These are phyloP conservation scores for Hemithea aestivaria DNA, from an alignment of 2,888 invertebrate genomes.

Conservation along the genomic window DNA sequence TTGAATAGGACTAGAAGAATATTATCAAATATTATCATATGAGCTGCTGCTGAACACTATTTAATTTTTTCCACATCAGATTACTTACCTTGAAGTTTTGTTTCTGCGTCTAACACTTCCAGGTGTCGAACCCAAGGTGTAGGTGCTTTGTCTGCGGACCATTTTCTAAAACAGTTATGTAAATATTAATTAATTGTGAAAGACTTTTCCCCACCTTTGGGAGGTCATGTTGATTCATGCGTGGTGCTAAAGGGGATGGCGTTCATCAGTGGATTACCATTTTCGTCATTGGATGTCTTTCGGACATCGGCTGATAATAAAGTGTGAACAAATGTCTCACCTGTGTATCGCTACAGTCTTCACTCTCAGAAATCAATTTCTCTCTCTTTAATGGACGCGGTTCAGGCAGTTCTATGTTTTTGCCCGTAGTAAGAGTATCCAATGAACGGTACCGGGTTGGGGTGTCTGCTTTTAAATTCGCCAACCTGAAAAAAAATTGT, in stretches of 20 bases:
- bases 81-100: constrained; percentile 64
- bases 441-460: constrained; percentile 68
- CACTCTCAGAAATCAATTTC: constrained; percentile 29
- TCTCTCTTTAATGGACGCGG: constrained; percentile 46
- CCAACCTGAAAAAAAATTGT: constrained; percentile 30
- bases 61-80: no score
- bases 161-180: constrained; percentile 33
- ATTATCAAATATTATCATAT: not conserved
- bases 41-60: no score
- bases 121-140: constrained; percentile 55
- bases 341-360: constrained; percentile 31
- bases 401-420: constrained; percentile 41
- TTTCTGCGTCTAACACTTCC: constrained; percentile 47
- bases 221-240: no score
- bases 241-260: no score
- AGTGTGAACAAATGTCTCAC: no score
- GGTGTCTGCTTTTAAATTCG: constrained; percentile 48
- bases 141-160: constrained; percentile 60
- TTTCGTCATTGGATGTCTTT: no score
- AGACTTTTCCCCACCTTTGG: no score
- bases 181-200: not conserved
- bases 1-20: constrained; percentile 57
- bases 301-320: no score
- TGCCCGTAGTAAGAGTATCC: constrained; percentile 55
- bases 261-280: no score